phyloP scores from a whole-genome alignment of 2,888 invertebrate species.

The Tricholauxania praeusta region DNA sequence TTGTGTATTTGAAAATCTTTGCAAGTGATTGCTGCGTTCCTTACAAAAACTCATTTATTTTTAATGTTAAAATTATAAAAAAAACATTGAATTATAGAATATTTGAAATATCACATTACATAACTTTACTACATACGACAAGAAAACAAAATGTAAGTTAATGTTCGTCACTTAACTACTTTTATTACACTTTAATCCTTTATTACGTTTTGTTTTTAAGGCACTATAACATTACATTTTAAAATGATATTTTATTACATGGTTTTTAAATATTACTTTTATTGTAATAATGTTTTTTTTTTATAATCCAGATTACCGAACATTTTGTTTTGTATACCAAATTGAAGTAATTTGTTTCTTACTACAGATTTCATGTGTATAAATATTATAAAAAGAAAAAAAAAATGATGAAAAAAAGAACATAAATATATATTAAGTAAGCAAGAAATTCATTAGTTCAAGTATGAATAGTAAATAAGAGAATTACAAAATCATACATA shows the following conservation, averaged over 20 bases:
- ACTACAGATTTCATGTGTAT: too few relatives aligned
- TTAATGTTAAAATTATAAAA: conserved; percentile 14
- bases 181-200: conserved; percentile 9
- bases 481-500: conserved; percentile 13
- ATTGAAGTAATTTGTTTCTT: too few relatives aligned
- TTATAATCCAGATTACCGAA: too few relatives aligned
- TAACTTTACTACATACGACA: neutral
- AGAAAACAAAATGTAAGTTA: conserved; percentile 23
- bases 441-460: conserved; percentile 24
- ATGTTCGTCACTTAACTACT: neutral
- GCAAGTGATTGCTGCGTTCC: conserved; percentile 31
- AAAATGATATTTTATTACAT: conserved; percentile 10
- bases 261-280: neutral
- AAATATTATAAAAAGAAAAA: neutral
- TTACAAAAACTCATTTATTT: conserved; percentile 21
- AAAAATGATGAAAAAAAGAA: neutral
- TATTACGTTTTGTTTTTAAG: conserved; percentile 19
- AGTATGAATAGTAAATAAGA: conserved; percentile 21
- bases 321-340: too few relatives aligned
- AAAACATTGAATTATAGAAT: too few relatives aligned
- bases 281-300: conserved; percentile 9
- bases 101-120: neutral
- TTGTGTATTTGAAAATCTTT: conserved; percentile 25
- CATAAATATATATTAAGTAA: conserved; percentile 10
- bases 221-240: conserved; percentile 8